Evolutionary conservation across 2,113 vertebrate genomes (phyloP).

Genomic region (Lethenteron reissneri): DNA sequence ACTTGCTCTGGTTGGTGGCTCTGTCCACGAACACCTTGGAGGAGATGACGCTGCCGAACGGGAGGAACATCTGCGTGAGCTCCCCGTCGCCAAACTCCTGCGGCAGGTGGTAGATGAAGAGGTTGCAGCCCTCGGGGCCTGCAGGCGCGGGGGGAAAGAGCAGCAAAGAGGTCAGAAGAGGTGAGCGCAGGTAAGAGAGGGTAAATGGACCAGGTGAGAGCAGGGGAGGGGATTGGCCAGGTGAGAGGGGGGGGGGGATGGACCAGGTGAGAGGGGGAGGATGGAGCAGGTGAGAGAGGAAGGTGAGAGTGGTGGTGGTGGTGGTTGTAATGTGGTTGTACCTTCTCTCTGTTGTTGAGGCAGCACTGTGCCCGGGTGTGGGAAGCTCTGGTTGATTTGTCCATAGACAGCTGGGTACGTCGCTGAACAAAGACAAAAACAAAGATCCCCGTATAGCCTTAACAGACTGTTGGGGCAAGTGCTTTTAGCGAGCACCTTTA

Average conservation of each 20-base stretch:
- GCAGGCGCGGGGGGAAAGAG: slow-evolving; percentile 15
- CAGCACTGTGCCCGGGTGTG: slow-evolving; percentile 4
- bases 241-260: not conserved
- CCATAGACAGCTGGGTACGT: slow-evolving; percentile 3
- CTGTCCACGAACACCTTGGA: slow-evolving; percentile 99
- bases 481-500: not conserved
- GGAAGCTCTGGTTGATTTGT: slow-evolving; percentile 4
- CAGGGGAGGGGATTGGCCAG: slow-evolving; percentile 7
- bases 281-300: not conserved
- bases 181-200: slow-evolving; percentile 8
- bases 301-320: not conserved
- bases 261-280: slow-evolving; percentile 5
- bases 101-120: slow-evolving; percentile 99
- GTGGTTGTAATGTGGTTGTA: not conserved
- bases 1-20: slow-evolving; percentile 99
- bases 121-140: slow-evolving; percentile 98
- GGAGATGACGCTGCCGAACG: slow-evolving; percentile 88
- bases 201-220: slow-evolving; percentile 12
- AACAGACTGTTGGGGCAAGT: not conserved
- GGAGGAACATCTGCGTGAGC: slow-evolving; percentile 98
- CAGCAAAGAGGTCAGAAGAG: slow-evolving; percentile 1
- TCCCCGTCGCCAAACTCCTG: slow-evolving; percentile 98
- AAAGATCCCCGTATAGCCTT: not conserved
- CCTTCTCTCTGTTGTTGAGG: slow-evolving; percentile 6
- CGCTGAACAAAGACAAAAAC: not conserved